Evolutionary conservation across 2,113 vertebrate genomes (phyloP).

Genomic region (Sebastes fasciatus): DNA sequence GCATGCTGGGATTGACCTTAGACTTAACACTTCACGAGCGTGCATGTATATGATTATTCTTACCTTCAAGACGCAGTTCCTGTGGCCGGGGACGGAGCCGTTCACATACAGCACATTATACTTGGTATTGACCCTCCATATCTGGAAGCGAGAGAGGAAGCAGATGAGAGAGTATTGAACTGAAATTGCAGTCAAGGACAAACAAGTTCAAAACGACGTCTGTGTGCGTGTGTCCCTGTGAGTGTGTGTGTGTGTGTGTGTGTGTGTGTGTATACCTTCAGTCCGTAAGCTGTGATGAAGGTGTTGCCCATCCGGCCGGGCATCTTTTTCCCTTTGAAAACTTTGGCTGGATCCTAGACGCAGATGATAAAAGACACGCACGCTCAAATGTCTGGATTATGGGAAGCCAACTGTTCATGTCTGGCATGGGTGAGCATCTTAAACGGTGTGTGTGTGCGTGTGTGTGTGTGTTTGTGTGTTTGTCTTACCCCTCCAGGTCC

Average conservation of each 20-base stretch:
- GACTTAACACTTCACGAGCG: conserved; percentile 29
- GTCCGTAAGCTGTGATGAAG: conserved; percentile 85
- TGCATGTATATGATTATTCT: conserved; percentile 51
- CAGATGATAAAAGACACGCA: conserved; percentile 37
- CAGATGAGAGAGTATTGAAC: conserved; percentile 37
- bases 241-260: conserved; percentile 42
- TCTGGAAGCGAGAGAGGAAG: conserved; percentile 78
- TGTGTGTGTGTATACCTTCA: conserved; percentile 86
- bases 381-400: conserved; percentile 36
- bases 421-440: conserved; percentile 28
- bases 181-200: conserved; percentile 40
- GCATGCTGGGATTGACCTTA: conserved; percentile 45
- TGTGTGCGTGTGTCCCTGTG: not conserved
- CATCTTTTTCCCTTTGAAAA: conserved; percentile 97
- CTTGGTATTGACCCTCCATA: conserved; percentile 96
- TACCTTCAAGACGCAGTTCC: conserved; percentile 96
- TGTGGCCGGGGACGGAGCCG: conserved; percentile 94
- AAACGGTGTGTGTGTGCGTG: not conserved
- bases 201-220: conserved; percentile 13
- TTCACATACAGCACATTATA: conserved; percentile 92
- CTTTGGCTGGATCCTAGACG: conserved; percentile 88
- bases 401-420: conserved; percentile 46
- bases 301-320: conserved; percentile 93
- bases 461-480: not conserved
- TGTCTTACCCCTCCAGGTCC: conserved; percentile 90